Base-by-base conservation (phyloP, 2,797 vertebrate genomes). In the Sternotherus odoratus region DNA sequence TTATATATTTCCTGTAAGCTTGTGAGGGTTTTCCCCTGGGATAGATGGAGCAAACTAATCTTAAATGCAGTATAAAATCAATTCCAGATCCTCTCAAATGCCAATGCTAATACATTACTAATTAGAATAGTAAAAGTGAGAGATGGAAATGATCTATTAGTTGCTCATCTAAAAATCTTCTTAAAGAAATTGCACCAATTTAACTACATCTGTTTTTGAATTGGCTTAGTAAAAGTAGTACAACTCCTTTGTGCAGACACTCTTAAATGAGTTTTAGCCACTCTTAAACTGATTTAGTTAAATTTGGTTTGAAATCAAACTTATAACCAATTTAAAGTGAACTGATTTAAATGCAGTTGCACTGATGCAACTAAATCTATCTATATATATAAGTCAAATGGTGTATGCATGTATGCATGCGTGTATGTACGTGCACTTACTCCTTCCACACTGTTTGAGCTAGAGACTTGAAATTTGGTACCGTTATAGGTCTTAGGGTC, bases 11-110 rank as follows among this genome's bases (percentile, higher is more conserved):
- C 95, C 95, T 95, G 21, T 95, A 56, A 0, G 94, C 26, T 92
- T 92, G 89, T 92, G 69, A 36, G 24, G 12, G 90, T 94, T 92
- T 94, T 95, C 91, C 84, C 36, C 82, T 86, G 53, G 72, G 91
- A 95, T 95, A 97, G 95, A 96, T 96, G 96, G 96, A 93, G 95
- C 95, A 96, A 96, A 95, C 96, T 96, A 96, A 96, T 97, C 92
- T 93, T 96, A 96, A 97, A 96, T 90, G 90, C 95, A 90, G 96
- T 95, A 96, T 95, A 95, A 97, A 96, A 97, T 95, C 89, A 94
- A 77, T 94, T 96, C 96, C 96, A 96, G 96, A 95, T 92, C 82
- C 89, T 77, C 36, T 95, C 78, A 74, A 94, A 92, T 81, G 80
- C 90, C 96, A 96, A 48, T 81, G 91, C 84, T 94, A 90, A 95